phyloP scores from a whole-genome alignment of 2,113 vertebrate species.

The Harpagus bidentatus region DNA sequence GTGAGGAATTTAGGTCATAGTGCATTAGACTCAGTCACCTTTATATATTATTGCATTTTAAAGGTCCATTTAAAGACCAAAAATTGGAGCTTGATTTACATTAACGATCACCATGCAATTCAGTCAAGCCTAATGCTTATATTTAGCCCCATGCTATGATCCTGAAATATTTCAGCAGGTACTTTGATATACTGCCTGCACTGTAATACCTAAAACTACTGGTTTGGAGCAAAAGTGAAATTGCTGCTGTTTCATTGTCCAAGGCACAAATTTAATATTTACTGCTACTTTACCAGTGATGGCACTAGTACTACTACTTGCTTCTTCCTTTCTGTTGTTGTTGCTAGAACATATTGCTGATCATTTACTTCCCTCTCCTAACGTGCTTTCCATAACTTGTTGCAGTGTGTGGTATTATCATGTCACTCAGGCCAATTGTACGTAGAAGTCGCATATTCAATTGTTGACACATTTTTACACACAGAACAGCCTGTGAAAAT shows the following conservation, averaged over 20 bases:
- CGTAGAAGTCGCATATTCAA: not conserved
- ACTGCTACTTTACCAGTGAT: not conserved
- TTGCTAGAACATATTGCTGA: not conserved
- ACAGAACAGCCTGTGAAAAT: not conserved
- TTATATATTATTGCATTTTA: not conserved
- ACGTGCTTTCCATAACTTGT: rapidly evolving
- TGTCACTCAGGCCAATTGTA: rapidly evolving
- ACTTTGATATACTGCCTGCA: not conserved
- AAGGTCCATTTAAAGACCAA: not conserved
- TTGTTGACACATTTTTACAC: not conserved
- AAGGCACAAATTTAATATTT: not conserved
- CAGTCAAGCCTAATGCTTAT: not conserved
- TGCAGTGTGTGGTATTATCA: not conserved
- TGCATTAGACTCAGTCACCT: not conserved
- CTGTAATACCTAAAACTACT: not conserved
- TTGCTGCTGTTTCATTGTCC: not conserved
- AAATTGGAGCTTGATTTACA: not conserved
- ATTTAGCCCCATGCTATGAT: not conserved
- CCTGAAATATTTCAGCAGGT: not conserved
- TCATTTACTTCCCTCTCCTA: not conserved
- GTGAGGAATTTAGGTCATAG: not conserved
- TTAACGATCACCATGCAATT: not conserved
- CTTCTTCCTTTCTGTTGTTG: not conserved
- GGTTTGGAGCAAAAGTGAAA: not conserved
- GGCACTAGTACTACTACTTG: not conserved